These are phyloP conservation scores for Salvator merianae DNA, from an alignment of 2,113 vertebrate species.

Conservation along the genomic window DNA sequence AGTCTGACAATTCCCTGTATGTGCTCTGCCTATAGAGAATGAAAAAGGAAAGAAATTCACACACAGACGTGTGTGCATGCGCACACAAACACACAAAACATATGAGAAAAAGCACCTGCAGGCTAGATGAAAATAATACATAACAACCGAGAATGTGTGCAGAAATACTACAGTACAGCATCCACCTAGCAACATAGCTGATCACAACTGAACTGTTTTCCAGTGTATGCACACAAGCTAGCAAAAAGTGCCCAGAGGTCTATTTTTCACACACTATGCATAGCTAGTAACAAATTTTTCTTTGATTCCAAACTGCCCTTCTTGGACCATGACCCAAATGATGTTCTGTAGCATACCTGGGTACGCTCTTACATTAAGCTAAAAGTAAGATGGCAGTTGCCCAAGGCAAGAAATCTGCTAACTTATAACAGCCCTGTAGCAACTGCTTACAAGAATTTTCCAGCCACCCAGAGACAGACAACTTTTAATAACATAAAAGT, in stretches of 20 bases:
- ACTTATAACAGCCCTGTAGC: neutral
- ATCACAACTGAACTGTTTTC: no score
- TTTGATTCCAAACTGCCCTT: neutral
- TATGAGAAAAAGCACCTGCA: slow-evolving; percentile 33
- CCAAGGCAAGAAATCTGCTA: neutral
- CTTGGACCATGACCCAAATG: neutral
- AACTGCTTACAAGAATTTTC: neutral
- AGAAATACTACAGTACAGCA: neutral
- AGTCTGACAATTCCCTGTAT: slow-evolving; percentile 52
- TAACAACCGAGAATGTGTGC: neutral
- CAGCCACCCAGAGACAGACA: neutral
- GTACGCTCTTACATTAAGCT: no score
- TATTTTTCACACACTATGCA: neutral
- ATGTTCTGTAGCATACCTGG: neutral
- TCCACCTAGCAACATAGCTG: no score
- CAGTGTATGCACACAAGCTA: no score
- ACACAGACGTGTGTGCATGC: no score
- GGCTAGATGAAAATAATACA: slow-evolving; percentile 33
- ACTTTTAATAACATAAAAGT: no score
- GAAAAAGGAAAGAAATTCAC: neutral
- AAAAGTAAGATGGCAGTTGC: neutral
- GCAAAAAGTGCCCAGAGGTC: no score
- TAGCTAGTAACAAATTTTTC: neutral
- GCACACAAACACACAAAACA: slow-evolving; percentile 1
- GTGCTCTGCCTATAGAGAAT: slow-evolving; percentile 34